Evolutionary conservation across 2,113 vertebrate species (phyloP).

Genomic region (Tachycineta bicolor): DNA sequence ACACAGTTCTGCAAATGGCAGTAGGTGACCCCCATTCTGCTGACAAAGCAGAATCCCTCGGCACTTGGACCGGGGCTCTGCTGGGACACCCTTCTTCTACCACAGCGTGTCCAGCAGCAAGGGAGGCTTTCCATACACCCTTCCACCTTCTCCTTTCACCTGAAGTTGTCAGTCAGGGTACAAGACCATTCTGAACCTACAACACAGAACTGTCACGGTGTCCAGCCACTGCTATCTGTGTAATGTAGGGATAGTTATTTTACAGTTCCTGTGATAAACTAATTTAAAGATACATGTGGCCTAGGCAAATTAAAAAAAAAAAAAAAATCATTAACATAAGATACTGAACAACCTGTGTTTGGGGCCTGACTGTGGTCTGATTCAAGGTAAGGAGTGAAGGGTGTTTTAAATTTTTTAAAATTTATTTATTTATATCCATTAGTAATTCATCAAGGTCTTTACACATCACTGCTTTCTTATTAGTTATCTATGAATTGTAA

Average conservation of each 20-base stretch:
- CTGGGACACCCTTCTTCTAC: not conserved
- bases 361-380: not conserved
- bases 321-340: not conserved
- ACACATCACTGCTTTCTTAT: slow-evolving; percentile 12
- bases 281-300: not conserved
- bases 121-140: not conserved
- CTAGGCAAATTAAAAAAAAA: not conserved
- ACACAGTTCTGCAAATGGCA: not conserved
- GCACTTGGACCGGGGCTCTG: not conserved
- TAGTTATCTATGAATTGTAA: not conserved
- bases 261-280: not conserved
- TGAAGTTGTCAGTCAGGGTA: not conserved
- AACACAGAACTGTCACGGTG: not conserved
- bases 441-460: not conserved
- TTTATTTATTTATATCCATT: not conserved
- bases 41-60: rapidly evolving
- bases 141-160: not conserved
- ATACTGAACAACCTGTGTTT: not conserved
- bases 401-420: not conserved
- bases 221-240: not conserved
- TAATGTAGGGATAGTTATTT: not conserved
- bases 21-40: not conserved
- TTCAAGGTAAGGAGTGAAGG: not conserved
- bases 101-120: not conserved
- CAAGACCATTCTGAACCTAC: not conserved